Conservation (phyloP, 2,888 invertebrate species). For the Scaptomyza parva region DNA sequence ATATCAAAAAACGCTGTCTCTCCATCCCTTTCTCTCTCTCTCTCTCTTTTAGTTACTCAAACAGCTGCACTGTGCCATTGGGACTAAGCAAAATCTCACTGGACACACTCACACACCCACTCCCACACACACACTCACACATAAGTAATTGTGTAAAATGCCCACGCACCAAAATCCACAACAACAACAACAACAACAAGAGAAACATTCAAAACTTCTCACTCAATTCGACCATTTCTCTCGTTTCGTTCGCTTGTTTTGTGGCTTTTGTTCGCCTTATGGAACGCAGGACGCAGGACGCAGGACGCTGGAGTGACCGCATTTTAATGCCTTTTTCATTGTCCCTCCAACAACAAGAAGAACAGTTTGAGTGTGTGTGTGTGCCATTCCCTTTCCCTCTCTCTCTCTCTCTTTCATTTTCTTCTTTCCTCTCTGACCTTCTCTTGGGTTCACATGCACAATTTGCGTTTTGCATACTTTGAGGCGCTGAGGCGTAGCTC, state of each 20-base stretch:
- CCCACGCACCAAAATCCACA: conserved; percentile 41
- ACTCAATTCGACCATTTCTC: conserved; percentile 1
- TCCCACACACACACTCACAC: conserved; percentile 3
- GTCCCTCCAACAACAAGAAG: conserved; percentile 21
- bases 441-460: conserved; percentile 42
- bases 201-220: conserved; percentile 3
- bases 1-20: conserved; percentile 40
- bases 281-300: conserved; percentile 1
- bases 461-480: conserved; percentile 60
- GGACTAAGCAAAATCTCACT: conserved; percentile 13
- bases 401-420: not conserved
- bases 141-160: conserved; percentile 21
- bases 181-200: conserved; percentile 17
- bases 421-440: conserved; percentile 8
- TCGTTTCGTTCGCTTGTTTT: conserved; percentile 10
- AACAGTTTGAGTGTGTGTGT: not conserved
- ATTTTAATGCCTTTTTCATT: conserved; percentile 80
- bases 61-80: conserved; percentile 25
- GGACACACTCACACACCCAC: conserved; percentile 2
- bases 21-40: conserved; percentile 2
- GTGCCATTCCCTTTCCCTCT: conserved; percentile 1
- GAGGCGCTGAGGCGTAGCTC: conserved; percentile 38
- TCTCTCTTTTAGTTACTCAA: no score
- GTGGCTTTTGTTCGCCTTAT: not conserved
- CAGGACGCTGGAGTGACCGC: no score